Conservation (phyloP, 2,888 invertebrate species). For the Tolmerus cingulatus region DNA sequence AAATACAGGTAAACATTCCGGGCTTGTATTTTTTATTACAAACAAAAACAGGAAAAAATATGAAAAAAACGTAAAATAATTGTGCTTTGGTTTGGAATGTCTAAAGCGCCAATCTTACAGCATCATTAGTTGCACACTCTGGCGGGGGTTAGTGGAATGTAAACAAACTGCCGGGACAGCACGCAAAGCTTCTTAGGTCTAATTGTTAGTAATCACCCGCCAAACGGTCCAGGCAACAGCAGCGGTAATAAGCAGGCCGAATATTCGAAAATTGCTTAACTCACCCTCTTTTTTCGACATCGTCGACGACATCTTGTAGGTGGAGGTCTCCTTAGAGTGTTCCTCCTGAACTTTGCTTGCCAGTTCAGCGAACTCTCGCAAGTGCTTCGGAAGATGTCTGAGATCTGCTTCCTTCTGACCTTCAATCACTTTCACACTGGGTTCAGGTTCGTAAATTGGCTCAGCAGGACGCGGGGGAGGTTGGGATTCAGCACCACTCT, state of each 20-base stretch:
- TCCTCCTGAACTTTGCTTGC: constrained; percentile 56
- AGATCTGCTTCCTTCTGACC: constrained; percentile 70
- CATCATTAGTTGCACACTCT: background rate
- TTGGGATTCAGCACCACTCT: constrained; percentile 67
- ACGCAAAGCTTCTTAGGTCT: constrained; percentile 34
- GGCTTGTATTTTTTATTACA: background rate
- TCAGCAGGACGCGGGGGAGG: constrained; percentile 63
- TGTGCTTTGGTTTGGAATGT: background rate
- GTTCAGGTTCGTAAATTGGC: constrained; percentile 57
- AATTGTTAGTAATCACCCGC: constrained; percentile 52
- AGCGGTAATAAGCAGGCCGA: constrained; percentile 59
- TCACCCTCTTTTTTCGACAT: constrained; percentile 64
- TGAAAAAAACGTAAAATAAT: background rate
- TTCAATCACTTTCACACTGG: constrained; percentile 70
- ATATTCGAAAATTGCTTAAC: constrained; percentile 53
- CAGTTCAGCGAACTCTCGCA: constrained; percentile 75
- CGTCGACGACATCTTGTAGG: constrained; percentile 48
- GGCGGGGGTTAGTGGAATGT: background rate
- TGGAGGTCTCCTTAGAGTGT: constrained; percentile 53
- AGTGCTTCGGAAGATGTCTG: constrained; percentile 75
- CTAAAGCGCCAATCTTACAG: background rate
- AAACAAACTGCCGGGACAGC: background rate
- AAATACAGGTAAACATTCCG: constrained; percentile 9
- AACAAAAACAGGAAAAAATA: background rate
- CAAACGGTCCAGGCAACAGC: constrained; percentile 59